Evolutionary conservation across 2,888 invertebrate species (phyloP).

Genomic region (Chrysina gloriosa): DNA sequence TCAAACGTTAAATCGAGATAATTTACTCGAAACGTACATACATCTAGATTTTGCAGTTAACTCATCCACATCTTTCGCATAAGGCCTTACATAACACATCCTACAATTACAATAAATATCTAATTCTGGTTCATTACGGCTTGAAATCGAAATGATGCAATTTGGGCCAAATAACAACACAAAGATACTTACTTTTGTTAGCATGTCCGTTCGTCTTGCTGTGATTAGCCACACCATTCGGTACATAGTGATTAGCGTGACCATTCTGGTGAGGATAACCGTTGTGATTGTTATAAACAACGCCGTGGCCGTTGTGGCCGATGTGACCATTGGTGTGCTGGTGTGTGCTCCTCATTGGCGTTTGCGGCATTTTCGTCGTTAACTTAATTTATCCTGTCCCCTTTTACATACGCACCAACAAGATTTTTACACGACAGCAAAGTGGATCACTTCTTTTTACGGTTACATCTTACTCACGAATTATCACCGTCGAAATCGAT

Average conservation of each 20-base stretch:
- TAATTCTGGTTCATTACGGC: background rate
- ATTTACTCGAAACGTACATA: too few species aligned
- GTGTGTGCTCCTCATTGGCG: constrained; percentile 43
- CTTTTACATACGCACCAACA: too few species aligned
- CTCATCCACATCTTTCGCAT: too few species aligned
- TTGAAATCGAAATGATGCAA: background rate
- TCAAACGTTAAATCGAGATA: too few species aligned
- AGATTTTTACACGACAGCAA: too few species aligned
- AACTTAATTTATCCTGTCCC: background rate
- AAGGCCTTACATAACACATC: too few species aligned
- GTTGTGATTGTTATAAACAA: constrained; percentile 48
- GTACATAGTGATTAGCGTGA: constrained; percentile 52
- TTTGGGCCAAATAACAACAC: background rate
- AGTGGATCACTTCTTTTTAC: too few species aligned
- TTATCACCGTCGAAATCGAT: too few species aligned
- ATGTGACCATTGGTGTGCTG: constrained; percentile 49
- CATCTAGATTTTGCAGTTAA: too few species aligned
- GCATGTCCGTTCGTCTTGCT: constrained; percentile 59
- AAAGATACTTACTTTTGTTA: constrained; percentile 53
- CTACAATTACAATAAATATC: too few species aligned
- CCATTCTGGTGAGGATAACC: constrained; percentile 53
- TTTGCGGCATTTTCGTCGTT: constrained; percentile 38
- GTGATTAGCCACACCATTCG: constrained; percentile 51
- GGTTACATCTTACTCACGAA: too few species aligned
- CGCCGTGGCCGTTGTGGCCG: constrained; percentile 39